phyloP scores from a whole-genome alignment of 2,888 invertebrate genomes.

The Napeogenes inachia region DNA sequence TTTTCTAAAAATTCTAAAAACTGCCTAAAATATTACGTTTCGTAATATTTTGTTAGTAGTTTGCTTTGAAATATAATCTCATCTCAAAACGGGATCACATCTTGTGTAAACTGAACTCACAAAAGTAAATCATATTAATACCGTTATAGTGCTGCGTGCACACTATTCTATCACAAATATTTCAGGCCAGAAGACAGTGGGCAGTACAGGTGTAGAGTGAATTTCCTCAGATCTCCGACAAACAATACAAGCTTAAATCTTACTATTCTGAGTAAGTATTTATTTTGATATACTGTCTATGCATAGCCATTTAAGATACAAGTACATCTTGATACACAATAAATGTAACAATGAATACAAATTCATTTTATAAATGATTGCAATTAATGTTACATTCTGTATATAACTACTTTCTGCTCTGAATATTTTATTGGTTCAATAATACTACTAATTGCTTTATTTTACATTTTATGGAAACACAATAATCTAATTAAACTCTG shows the following conservation, averaged over 20 bases:
- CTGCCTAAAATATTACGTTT: background rate
- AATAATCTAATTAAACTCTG: too few relatives aligned
- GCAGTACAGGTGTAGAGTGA: constrained; percentile 86
- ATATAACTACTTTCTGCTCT: background rate
- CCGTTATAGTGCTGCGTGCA: background rate
- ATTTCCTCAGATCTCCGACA: constrained; percentile 92
- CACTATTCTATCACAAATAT: constrained; percentile 14
- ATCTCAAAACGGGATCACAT: constrained; percentile 9
- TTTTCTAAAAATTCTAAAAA: background rate
- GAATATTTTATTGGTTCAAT: background rate
- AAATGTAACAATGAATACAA: too few relatives aligned
- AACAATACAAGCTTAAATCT: constrained; percentile 92
- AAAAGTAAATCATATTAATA: constrained; percentile 1
- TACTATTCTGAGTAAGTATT: constrained; percentile 89
- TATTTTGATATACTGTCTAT: background rate
- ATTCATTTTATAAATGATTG: too few relatives aligned
- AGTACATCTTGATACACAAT: too few relatives aligned
- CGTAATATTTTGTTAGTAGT: constrained; percentile 1
- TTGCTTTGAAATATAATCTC: constrained; percentile 6
- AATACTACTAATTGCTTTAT: constrained; percentile 7
- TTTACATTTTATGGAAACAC: background rate
- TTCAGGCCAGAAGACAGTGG: constrained; percentile 80
- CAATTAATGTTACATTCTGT: background rate
- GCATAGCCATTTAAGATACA: background rate
- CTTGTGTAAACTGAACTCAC: constrained; percentile 12